Percentiles rank a stretch among this genome's conserved stretches.
Conservation (phyloP, 2,113 vertebrate genomes). For the Gymnogyps californianus region DNA sequence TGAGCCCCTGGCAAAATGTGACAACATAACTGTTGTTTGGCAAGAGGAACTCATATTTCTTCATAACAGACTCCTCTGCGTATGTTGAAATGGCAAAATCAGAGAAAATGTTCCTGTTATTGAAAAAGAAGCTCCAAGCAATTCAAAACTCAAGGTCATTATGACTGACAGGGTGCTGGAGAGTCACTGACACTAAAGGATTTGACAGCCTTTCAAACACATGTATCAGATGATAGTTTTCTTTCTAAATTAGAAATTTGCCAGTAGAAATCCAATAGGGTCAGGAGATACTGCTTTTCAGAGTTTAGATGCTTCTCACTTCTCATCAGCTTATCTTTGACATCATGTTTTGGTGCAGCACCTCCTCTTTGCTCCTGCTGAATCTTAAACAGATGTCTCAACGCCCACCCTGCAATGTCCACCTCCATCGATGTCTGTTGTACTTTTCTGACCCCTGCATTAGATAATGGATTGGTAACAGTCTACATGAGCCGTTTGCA, state of each 20-base stretch:
- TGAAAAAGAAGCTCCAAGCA: background rate
- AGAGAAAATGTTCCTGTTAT: background rate
- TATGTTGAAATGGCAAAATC: background rate
- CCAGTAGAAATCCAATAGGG: background rate
- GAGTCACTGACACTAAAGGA: background rate
- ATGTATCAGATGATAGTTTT: background rate
- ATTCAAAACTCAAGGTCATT: background rate
- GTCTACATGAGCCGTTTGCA: background rate
- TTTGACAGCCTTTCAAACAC: slow-evolving; percentile 6
- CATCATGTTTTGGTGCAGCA: background rate
- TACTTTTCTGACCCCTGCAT: background rate
- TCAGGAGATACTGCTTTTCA: background rate
- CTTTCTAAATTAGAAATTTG: background rate
- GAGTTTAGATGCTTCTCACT: background rate
- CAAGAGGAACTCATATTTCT: background rate
- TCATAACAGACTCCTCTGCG: background rate
- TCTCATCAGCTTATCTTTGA: background rate
- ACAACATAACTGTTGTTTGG: background rate
- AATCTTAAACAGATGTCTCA: background rate
- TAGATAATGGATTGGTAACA: background rate
- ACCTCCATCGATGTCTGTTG: background rate
- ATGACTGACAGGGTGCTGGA: slow-evolving; percentile 10
- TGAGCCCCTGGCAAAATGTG: background rate
- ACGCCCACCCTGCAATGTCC: background rate
- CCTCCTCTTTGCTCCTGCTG: background rate